A percentile compares a stretch with the other conserved stretches of the same genome.
Evolutionary conservation across 2,113 vertebrate species (phyloP).

Genomic region (Pogonocichla stellata): DNA sequence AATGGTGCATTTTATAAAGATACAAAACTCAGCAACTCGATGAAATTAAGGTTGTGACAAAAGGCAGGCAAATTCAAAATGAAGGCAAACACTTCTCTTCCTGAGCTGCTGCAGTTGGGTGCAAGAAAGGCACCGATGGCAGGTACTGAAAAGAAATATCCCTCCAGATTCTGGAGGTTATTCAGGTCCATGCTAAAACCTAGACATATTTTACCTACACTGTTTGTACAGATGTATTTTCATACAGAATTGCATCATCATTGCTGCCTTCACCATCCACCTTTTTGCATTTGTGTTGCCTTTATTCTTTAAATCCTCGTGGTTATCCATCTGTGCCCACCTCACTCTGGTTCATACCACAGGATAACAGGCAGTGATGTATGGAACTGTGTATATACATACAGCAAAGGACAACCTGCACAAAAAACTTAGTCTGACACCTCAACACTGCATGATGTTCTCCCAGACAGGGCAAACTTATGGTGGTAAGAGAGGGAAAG

Average conservation of each 20-base stretch:
- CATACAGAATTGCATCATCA: not conserved
- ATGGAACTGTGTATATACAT: not conserved
- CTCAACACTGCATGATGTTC: not conserved
- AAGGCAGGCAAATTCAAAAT: conserved; percentile 29
- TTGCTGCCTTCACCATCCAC: not conserved
- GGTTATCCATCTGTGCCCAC: not conserved
- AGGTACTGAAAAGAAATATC: not conserved
- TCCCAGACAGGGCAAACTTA: not conserved
- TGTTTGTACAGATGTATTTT: not conserved
- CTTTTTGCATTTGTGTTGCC: not conserved
- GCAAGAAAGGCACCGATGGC: not conserved
- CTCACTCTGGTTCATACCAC: not conserved
- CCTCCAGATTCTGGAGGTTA: not conserved
- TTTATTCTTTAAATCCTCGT: not conserved
- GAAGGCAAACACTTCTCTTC: not conserved
- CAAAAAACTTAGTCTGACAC: not conserved
- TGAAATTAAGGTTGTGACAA: conserved; percentile 32
- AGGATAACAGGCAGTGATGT: not conserved
- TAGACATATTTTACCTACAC: not conserved
- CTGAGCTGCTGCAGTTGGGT: not conserved
- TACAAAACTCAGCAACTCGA: not conserved
- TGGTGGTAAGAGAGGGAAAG: not conserved
- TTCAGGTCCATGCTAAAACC: not conserved
- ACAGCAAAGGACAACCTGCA: not conserved
- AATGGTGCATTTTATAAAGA: conserved; percentile 13